These are phyloP conservation scores for Drosophila leontia DNA, from an alignment of 1,140 invertebrate genomes.

Conservation along the genomic window DNA sequence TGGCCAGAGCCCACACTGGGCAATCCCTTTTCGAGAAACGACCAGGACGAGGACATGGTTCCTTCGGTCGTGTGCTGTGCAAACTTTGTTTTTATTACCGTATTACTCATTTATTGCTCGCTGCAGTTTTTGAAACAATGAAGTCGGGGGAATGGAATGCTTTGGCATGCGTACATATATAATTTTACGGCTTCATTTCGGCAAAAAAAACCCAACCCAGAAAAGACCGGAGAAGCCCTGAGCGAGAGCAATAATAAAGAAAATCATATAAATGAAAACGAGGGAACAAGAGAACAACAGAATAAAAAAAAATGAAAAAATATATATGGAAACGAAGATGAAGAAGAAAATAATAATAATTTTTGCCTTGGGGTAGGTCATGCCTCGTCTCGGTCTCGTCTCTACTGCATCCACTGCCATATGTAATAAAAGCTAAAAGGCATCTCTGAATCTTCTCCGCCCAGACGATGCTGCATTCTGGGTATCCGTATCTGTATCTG, in stretches of 20 bases:
- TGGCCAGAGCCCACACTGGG: constrained; percentile 9
- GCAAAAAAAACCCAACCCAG: constrained; percentile 55
- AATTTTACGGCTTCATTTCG: constrained; percentile 73
- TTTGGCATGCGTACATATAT: constrained; percentile 55
- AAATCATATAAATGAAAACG: constrained; percentile 61
- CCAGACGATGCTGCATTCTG: constrained; percentile 23
- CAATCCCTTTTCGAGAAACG: constrained; percentile 17
- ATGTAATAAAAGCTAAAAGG: constrained; percentile 75
- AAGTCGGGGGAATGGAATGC: constrained; percentile 27
- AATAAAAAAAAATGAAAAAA: constrained; percentile 10
- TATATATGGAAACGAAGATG: constrained; percentile 30
- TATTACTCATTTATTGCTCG: constrained; percentile 70
- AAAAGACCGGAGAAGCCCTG: constrained; percentile 54
- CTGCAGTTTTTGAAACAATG: constrained; percentile 73
- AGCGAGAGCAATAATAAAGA: constrained; percentile 55
- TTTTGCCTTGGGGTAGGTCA: constrained; percentile 80
- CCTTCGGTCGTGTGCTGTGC: constrained; percentile 32
- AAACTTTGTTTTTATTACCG: constrained; percentile 65
- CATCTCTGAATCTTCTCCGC: constrained; percentile 38
- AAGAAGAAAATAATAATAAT: constrained; percentile 72
- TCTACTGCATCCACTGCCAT: constrained; percentile 33
- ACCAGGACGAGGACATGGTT: neutral
- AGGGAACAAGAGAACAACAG: constrained; percentile 25
- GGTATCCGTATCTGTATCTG: constrained; percentile 7
- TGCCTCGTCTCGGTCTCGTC: constrained; percentile 50